These are phyloP conservation scores for Neotragus pygmaeus DNA, from an alignment of 2,113 vertebrate species.

Conservation along the genomic window DNA sequence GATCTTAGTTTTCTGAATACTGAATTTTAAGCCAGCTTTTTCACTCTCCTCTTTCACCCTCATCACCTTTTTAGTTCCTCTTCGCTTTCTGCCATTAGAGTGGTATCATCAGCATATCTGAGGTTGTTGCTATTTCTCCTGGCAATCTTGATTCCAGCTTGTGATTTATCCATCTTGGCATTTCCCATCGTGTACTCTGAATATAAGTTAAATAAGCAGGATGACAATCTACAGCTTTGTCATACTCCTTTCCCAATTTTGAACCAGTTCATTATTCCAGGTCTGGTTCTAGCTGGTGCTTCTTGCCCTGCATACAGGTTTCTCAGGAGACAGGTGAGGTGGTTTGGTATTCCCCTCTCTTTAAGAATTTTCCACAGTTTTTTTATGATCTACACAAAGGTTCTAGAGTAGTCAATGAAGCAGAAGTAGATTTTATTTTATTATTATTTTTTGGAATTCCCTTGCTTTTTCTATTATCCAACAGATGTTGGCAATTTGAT, in stretches of 20 bases:
- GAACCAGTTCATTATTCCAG: neutral
- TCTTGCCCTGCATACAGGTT: neutral
- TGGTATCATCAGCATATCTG: neutral
- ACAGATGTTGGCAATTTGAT: neutral
- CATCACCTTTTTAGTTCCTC: neutral
- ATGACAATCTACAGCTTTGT: neutral
- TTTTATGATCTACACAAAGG: neutral
- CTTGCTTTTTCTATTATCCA: neutral
- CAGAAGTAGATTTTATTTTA: neutral
- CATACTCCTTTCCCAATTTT: neutral
- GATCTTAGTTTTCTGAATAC: neutral
- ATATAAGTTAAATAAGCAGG: neutral
- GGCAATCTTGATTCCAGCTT: neutral
- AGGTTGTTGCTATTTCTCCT: neutral
- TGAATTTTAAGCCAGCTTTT: neutral
- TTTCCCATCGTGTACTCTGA: neutral
- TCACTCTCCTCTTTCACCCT: neutral
- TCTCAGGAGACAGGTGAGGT: neutral
- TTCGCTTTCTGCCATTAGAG: neutral
- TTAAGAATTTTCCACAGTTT: neutral
- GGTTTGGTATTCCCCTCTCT: neutral
- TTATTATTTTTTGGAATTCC: neutral
- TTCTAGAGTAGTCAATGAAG: neutral
- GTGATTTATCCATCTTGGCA: neutral
- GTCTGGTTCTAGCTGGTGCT: neutral